A percentile compares a stretch with the other conserved stretches of the same genome.
These are phyloP conservation scores for Campoplex nolae DNA, from an alignment of 2,888 invertebrate genomes.

Conservation along the genomic window DNA sequence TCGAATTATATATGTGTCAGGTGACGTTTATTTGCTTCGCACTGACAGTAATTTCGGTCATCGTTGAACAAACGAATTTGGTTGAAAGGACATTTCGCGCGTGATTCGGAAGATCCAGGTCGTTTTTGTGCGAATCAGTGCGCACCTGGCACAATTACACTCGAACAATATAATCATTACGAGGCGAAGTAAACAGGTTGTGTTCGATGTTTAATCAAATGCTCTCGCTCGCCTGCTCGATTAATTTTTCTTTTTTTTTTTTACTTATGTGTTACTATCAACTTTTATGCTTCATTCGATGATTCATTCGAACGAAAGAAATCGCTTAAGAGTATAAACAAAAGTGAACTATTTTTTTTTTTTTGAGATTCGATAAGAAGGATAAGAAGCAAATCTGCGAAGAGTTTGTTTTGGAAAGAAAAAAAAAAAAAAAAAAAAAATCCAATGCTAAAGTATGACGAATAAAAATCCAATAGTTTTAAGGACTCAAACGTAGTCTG, in stretches of 20 bases:
- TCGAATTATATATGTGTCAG: neutral
- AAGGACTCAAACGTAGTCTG: slow-evolving; percentile 24
- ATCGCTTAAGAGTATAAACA: neutral
- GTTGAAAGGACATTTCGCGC: neutral
- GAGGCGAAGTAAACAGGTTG: neutral
- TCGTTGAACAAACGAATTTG: neutral
- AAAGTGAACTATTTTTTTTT: neutral
- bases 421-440: neutral
- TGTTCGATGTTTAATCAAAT: neutral
- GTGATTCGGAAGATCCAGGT: neutral
- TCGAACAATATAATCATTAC: neutral
- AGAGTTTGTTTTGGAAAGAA: neutral
- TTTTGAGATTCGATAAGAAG: neutral
- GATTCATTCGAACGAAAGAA: neutral
- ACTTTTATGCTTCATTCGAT: neutral
- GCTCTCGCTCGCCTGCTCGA: neutral
- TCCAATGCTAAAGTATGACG: too few relatives aligned
- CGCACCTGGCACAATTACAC: neutral
- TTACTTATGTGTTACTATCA: neutral
- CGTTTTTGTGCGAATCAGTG: neutral
- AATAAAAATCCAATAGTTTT: neutral
- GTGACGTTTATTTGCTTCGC: neutral
- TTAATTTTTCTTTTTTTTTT: neutral
- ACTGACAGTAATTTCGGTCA: neutral
- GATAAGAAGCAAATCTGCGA: neutral